Conservation (phyloP, 2,797 vertebrate genomes). For the Thripadectes ignobilis region DNA sequence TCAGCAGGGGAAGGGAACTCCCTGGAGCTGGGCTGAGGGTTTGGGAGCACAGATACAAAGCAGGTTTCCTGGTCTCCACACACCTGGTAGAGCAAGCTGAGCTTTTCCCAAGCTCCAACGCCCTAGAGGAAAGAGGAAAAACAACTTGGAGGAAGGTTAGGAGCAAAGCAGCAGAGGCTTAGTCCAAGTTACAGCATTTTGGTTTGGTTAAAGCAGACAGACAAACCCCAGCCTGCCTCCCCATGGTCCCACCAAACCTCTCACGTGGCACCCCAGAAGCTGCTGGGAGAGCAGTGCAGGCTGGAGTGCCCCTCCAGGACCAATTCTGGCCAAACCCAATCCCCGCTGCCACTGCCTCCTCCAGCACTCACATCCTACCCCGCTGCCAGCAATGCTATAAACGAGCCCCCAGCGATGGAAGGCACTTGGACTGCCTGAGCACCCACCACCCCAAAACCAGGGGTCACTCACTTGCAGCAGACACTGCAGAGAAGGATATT, state of each 20-base stretch:
- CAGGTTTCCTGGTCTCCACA: not conserved
- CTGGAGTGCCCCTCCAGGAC: not conserved
- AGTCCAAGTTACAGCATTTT: not conserved
- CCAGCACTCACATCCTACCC: not conserved
- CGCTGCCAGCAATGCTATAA: fast-evolving
- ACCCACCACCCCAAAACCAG: fast-evolving
- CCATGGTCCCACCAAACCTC: fast-evolving
- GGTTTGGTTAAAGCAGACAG: not conserved
- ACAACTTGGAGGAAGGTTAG: not conserved
- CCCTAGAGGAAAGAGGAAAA: not conserved
- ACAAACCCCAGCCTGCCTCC: not conserved
- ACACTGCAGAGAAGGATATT: fast-evolving
- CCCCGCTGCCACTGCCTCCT: not conserved
- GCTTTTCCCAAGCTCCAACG: not conserved
- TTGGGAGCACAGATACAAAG: not conserved
- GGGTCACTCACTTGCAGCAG: not conserved
- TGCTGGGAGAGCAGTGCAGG: fast-evolving
- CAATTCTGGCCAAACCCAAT: not conserved
- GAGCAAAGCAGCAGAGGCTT: not conserved
- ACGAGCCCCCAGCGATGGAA: no score
- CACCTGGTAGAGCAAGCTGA: not conserved
- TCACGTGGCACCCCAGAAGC: not conserved
- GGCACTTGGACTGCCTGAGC: fast-evolving
- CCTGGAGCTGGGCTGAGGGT: fast-evolving
- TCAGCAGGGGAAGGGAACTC: not conserved